Evolutionary conservation across 2,113 vertebrate species (phyloP).

Genomic region (Psettodes erumei): DNA sequence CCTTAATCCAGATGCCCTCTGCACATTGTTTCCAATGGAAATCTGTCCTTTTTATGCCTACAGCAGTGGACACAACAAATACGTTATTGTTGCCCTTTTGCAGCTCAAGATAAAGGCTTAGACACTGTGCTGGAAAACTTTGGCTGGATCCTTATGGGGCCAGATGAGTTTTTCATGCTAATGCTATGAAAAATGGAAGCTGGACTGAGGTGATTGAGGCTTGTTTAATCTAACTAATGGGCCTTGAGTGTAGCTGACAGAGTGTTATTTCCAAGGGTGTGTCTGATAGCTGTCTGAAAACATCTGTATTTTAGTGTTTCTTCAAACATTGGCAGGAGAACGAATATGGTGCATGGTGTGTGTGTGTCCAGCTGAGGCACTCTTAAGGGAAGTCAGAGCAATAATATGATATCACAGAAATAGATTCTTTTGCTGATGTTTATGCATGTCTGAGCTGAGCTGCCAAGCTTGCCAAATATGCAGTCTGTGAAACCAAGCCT

Average conservation of each 20-base stretch:
- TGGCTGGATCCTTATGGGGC: constrained; percentile 6
- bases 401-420: constrained; percentile 2
- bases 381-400: constrained; percentile 8
- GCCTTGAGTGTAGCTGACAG: constrained; percentile 11
- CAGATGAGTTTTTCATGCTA: constrained; percentile 16
- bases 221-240: constrained; percentile 35
- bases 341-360: not conserved
- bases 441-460: not conserved
- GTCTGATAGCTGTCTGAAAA: constrained; percentile 56
- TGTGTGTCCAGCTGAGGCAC: constrained; percentile 8
- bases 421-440: not conserved
- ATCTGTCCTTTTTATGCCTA: constrained; percentile 46
- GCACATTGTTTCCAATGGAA: constrained; percentile 66
- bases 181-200: constrained; percentile 38
- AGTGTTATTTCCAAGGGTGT: constrained; percentile 44
- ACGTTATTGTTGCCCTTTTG: constrained; percentile 48
- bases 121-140: constrained; percentile 8
- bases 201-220: constrained; percentile 20
- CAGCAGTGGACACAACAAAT: constrained; percentile 50
- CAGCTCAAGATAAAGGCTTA: constrained; percentile 20
- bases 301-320: constrained; percentile 50
- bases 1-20: constrained; percentile 46
- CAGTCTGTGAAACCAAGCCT: not conserved
- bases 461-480: constrained; percentile 1
- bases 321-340: constrained; percentile 29